Conservation (phyloP, 2,888 invertebrate species). For the Noctua comes region DNA sequence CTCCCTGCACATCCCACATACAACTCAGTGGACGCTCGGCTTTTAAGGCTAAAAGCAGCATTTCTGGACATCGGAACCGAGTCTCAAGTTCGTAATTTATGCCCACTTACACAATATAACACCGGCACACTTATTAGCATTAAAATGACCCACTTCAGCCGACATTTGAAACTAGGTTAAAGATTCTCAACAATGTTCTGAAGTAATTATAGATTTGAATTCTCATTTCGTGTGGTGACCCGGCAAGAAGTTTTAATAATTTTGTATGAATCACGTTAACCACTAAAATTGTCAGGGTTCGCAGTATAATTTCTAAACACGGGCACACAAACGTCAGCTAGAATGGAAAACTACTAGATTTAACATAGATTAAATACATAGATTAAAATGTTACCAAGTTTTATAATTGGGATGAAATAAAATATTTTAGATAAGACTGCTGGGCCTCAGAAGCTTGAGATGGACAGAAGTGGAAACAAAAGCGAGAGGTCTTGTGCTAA, state of each 20-base stretch:
- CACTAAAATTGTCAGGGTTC: background rate
- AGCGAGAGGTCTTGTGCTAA: background rate
- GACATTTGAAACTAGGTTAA: constrained; percentile 52
- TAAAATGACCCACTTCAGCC: constrained; percentile 36
- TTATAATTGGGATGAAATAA: background rate
- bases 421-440: background rate
- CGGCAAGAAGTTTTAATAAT: constrained; percentile 9
- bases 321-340: background rate
- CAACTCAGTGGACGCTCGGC: background rate
- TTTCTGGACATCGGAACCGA: constrained; percentile 21
- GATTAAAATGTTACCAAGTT: background rate
- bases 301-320: background rate
- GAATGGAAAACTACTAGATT: no score
- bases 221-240: constrained; percentile 29
- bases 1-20: background rate
- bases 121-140: constrained; percentile 45
- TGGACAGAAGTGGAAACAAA: background rate
- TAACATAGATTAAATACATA: background rate
- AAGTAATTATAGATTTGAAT: constrained; percentile 46
- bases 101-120: constrained; percentile 28
- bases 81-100: constrained; percentile 20
- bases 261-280: constrained; percentile 22
- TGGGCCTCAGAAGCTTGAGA: background rate
- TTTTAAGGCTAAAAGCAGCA: background rate
- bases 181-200: constrained; percentile 34